Evolutionary conservation across 2,888 invertebrate genomes (phyloP), one percentile per base, ranked within the genome.

Genomic region (Celastrina argiolus): DNA sequence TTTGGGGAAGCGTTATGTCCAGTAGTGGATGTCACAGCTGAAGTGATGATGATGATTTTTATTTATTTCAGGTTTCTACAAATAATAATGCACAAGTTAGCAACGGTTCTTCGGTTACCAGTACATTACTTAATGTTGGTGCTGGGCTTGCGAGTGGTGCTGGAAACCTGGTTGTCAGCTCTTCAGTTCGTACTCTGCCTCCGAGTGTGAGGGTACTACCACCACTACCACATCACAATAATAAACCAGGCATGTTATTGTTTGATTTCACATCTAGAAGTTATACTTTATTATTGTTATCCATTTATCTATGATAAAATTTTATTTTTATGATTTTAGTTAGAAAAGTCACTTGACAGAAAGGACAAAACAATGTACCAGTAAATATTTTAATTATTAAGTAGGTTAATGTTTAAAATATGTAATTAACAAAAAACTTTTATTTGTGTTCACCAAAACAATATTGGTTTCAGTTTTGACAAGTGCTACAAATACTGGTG

Each of bases 201-300:
- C 84, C 87, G 8, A 88, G 86, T 73, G 87, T 91, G 2, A 80
- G 88, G 71, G 88, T 91, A 18, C 74, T 90, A 31, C 90, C 91
- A 66, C 87, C 89, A 28, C 74, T 88, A 66, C 83, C 85, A 22
- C 88, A 88, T 74, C 85, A 87, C 70, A 87, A 83, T 70, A 78
- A 82, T 39, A 83, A 88, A 71, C 89, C 89, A 79, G 88, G 91
- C 89, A 76, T 78, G 70, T 61, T 34, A 22, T 31, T 26, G 22
- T 61, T 14, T 12, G 34, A 18, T 1, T 42, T 1, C 14, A 2
- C 0, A 5, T 14, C 41, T n/a, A 1, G 1, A 41, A 14, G 12
- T n/a, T n/a, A n/a, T n/a, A n/a, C n/a, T n/a, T n/a, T n/a, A n/a
- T n/a, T n/a, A n/a, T n/a, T n/a, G n/a, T n/a, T n/a, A n/a, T n/a